A percentile compares a stretch with the other conserved stretches of the same genome.
Evolutionary conservation across 2,113 vertebrate species (phyloP).

Genomic region (Nibea coibor): DNA sequence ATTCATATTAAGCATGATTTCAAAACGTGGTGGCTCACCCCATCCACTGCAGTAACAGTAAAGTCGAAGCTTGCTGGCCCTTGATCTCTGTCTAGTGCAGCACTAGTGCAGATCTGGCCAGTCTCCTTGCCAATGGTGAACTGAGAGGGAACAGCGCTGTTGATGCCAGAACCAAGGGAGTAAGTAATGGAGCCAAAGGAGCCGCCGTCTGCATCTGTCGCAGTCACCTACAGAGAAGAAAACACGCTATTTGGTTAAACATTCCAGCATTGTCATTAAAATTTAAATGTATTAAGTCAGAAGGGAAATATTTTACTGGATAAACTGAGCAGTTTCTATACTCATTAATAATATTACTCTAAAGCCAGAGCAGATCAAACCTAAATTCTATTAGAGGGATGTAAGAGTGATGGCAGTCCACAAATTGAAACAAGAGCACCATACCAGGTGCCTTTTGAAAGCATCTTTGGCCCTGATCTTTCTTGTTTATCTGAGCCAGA

Average conservation of each 20-base stretch:
- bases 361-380: slow-evolving; percentile 48
- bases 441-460: slow-evolving; percentile 70
- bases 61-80: slow-evolving; percentile 90
- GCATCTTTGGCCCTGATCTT: slow-evolving; percentile 66
- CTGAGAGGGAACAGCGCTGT: slow-evolving; percentile 82
- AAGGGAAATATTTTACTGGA: slow-evolving; percentile 23
- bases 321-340: slow-evolving; percentile 33
- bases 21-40: slow-evolving; percentile 85
- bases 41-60: slow-evolving; percentile 92
- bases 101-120: slow-evolving; percentile 91
- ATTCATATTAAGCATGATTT: slow-evolving; percentile 69
- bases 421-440: slow-evolving; percentile 57
- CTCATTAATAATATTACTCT: slow-evolving; percentile 32
- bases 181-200: slow-evolving; percentile 91
- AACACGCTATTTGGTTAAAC: slow-evolving; percentile 46
- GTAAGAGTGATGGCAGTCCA: slow-evolving; percentile 27
- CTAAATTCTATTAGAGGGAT: slow-evolving; percentile 42
- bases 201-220: slow-evolving; percentile 93
- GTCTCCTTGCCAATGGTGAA: slow-evolving; percentile 90
- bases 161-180: slow-evolving; percentile 90
- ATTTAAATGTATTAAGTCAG: slow-evolving; percentile 22
- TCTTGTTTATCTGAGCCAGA: slow-evolving; percentile 67
- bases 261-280: slow-evolving; percentile 26
- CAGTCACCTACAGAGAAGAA: slow-evolving; percentile 87
- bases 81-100: slow-evolving; percentile 90